Base-by-base conservation (phyloP, 2,888 invertebrate genomes). In the Criorhina ranunculi region DNA sequence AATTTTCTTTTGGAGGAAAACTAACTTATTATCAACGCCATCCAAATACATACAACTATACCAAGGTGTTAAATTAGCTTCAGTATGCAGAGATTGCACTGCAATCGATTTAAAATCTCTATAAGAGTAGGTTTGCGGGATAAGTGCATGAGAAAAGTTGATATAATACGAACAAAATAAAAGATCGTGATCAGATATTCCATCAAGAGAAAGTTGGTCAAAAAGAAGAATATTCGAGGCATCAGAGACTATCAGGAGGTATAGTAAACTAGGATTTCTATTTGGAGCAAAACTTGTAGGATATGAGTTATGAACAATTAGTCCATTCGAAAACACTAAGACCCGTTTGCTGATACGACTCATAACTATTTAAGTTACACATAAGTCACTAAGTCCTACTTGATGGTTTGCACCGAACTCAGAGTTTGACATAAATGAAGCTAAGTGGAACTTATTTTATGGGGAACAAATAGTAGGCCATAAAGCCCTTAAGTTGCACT, bases 81-180 rank as follows among this genome's bases (percentile, higher is more conserved):
- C 44, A 5, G 5, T 15, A 9, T 31, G 31, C 19, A 44, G n/a
- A 5, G 15, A 31, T 5, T 60, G 1, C 8, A 12, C 5, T 31
- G 15, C 15, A 12, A 60, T 31, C 5, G 40, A 37, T 11, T 12
- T 59, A 31, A 31, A 31, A n/a, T 60, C 42, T 9, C 44, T 24
- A 8, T 7, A 40, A n/a, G 11, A 1, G n/a, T n/a, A 59, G 2
- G 59, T 24, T 11, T 11, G 17, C 1, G 40, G 11, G 24, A n/a
- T 5, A 2, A 15, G 15, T n/a, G 15, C 9, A 31, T 31, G 24
- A 11, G 60, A 60, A 15, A 60, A 60, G 31, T 60, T 31, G 31
- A 60, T 60, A 7, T 60, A 44, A 9, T 60, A 60, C 1, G 60
- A 5, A 29, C 60, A 60, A 60, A 40, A 44, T 5, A 59, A 12